Conservation (phyloP, 2,888 invertebrate genomes). For the Drosophila buzzatii region DNA sequence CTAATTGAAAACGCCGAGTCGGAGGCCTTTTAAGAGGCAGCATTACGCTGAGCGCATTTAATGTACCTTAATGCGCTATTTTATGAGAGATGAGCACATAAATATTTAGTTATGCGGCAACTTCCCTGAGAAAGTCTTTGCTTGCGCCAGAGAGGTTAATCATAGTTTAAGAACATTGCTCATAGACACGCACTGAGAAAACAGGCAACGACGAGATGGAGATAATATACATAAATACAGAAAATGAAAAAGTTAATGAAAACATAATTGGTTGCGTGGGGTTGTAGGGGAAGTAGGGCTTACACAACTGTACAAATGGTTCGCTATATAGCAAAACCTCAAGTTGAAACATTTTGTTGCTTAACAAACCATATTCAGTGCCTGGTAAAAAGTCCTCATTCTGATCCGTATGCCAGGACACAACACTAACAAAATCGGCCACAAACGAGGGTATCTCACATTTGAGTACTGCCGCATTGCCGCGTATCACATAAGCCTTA, state of each 20-base stretch:
- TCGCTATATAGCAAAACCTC: conserved; percentile 2
- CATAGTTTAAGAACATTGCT: conserved; percentile 59
- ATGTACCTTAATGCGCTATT: conserved; percentile 61
- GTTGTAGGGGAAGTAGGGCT: conserved; percentile 5
- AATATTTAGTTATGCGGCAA: conserved; percentile 47
- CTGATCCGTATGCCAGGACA: conserved; percentile 93
- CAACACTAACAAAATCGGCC: conserved; percentile 95
- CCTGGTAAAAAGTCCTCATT: conserved; percentile 84
- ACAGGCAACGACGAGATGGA: conserved; percentile 25
- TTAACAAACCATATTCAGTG: conserved; percentile 85
- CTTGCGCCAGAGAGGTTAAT: conserved; percentile 52
- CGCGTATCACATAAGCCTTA: conserved; percentile 95
- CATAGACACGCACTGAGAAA: conserved; percentile 59
- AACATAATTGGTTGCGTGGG: conserved; percentile 22
- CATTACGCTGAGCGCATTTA: conserved; percentile 42
- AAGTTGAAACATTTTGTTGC: conserved; percentile 2
- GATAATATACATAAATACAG: conserved; percentile 23
- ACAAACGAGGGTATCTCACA: conserved; percentile 97
- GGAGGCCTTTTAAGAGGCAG: conserved; percentile 21
- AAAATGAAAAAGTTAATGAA: conserved; percentile 40
- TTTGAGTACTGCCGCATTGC: conserved; percentile 94
- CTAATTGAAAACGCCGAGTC: conserved; percentile 68
- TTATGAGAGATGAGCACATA: conserved; percentile 45
- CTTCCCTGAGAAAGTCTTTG: conserved; percentile 66
- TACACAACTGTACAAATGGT: conserved; percentile 15